Evolutionary conservation across 2,888 invertebrate species (phyloP).

Genomic region (Protophormia terraenovae): DNA sequence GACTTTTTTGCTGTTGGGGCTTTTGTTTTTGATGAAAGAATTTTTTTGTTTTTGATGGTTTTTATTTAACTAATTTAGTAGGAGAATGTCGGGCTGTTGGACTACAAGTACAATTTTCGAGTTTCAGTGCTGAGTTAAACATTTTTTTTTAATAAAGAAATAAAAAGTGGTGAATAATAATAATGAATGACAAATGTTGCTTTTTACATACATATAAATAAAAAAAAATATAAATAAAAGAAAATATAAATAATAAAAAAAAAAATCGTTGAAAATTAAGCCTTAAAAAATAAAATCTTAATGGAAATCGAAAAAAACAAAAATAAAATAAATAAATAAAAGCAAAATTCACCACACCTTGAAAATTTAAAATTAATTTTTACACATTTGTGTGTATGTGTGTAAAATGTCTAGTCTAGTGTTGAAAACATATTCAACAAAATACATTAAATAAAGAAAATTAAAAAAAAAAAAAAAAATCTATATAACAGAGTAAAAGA

Average conservation of each 20-base stretch:
- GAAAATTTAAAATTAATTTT: background rate
- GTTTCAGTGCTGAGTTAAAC: background rate
- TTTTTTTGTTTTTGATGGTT: constrained; percentile 7
- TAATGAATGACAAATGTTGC: too few species aligned
- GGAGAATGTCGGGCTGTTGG: constrained; percentile 56
- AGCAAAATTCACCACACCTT: constrained; percentile 57
- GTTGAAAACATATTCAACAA: background rate
- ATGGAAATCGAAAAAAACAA: constrained; percentile 2
- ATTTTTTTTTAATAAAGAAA: background rate
- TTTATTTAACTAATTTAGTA: constrained; percentile 39
- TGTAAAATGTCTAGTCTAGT: background rate
- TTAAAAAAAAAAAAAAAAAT: constrained; percentile 28
- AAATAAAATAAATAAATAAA: too few species aligned
- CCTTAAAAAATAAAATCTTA: background rate
- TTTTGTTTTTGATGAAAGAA: constrained; percentile 29
- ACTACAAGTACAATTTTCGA: constrained; percentile 27
- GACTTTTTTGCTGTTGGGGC: background rate
- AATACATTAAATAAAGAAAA: background rate
- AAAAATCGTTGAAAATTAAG: background rate
- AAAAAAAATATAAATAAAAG: background rate
- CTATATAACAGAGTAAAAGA: constrained; percentile 42
- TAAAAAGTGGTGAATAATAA: background rate
- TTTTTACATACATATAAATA: too few species aligned
- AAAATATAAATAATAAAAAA: background rate
- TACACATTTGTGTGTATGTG: background rate